Evolutionary conservation across 1,140 invertebrate species (phyloP).

Genomic region (Eumeta japonica): DNA sequence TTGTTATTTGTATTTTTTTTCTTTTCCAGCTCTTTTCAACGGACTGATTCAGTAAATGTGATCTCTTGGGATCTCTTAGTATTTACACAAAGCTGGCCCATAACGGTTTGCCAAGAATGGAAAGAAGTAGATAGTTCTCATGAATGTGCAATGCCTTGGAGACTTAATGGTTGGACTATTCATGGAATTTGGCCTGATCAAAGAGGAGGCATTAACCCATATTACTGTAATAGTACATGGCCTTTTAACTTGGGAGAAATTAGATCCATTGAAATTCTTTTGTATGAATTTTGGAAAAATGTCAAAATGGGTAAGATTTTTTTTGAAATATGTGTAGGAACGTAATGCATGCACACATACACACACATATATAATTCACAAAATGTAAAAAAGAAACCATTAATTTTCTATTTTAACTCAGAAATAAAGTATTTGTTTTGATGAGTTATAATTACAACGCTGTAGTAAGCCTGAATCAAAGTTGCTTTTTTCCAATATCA

Average conservation of each 20-base stretch:
- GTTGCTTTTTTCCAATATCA: too few relatives aligned
- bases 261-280: conserved; percentile 58
- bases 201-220: conserved; percentile 63
- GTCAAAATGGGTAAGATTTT: conserved; percentile 62
- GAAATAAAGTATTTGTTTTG: too few relatives aligned
- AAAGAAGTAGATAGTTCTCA: conserved; percentile 60
- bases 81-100: conserved; percentile 80
- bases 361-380: too few relatives aligned
- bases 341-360: too few relatives aligned
- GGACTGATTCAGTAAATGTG: too few relatives aligned
- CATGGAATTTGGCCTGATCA: conserved; percentile 84
- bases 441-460: too few relatives aligned
- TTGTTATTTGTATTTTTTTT: too few relatives aligned
- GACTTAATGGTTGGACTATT: conserved; percentile 69
- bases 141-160: conserved; percentile 63
- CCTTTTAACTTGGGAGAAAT: conserved; percentile 64
- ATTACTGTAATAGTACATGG: conserved; percentile 67
- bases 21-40: too few relatives aligned
- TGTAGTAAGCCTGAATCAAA: too few relatives aligned
- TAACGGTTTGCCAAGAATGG: conserved; percentile 73
- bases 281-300: conserved; percentile 73
- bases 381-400: too few relatives aligned
- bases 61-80: conserved; percentile 79
- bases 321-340: conserved; percentile 71
- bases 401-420: too few relatives aligned